A percentile compares a stretch with the other conserved stretches of the same genome.
Conservation (phyloP, 2,113 vertebrate genomes). For the Prochilodus magdalenae region DNA sequence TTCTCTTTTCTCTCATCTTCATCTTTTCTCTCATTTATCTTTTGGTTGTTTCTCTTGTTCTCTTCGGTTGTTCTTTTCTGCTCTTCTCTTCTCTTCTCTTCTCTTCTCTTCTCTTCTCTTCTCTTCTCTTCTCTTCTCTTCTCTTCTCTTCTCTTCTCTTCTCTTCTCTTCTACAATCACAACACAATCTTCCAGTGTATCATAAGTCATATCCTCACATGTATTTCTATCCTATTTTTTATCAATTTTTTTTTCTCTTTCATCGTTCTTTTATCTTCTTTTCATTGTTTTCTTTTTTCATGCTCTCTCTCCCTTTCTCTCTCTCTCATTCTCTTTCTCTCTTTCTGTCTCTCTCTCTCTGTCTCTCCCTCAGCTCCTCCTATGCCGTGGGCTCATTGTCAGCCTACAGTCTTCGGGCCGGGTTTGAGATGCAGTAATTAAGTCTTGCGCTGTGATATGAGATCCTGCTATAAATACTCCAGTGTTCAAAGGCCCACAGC, state of each 20-base stretch:
- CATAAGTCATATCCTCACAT: no score
- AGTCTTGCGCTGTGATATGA: constrained; percentile 39
- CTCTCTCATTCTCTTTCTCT: neutral
- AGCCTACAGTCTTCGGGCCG: neutral
- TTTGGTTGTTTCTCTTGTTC: constrained; percentile 2
- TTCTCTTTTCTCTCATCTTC: neutral
- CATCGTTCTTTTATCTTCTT: neutral
- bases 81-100: neutral
- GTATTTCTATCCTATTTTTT: no score
- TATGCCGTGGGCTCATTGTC: neutral
- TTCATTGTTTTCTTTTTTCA: neutral
- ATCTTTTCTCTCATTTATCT: neutral
- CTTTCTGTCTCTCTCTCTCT: neutral
- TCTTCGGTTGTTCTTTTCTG: neutral
- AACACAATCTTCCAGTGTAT: no score
- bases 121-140: neutral
- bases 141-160: neutral
- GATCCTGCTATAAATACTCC: constrained; percentile 54
- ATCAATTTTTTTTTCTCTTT: no score
- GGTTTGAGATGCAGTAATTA: constrained; percentile 59
- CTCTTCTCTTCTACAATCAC: no score
- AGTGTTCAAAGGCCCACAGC: constrained; percentile 54
- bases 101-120: neutral
- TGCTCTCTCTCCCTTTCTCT: neutral
- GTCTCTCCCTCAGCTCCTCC: neutral